Base-by-base conservation (phyloP, 2,113 vertebrate species). In the Acanthochromis polyacanthus region DNA sequence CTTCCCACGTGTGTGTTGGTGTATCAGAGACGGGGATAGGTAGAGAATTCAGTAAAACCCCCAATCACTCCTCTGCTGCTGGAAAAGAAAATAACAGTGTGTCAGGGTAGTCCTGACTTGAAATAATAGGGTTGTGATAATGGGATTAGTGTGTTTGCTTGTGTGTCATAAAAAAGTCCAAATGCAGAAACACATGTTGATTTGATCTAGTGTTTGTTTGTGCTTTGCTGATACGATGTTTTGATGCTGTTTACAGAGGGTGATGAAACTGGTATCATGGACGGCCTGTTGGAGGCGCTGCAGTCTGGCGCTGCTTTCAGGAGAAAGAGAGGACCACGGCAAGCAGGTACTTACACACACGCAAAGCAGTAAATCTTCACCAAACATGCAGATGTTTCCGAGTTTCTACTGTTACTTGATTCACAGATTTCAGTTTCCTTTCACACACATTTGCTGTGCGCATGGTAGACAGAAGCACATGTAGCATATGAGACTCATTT, bases 291-390 rank as follows among this genome's bases (percentile, higher is more conserved):
- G 88, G 96, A 95, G 91, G 96, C 94, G 0, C 87, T 96, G 86
- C 94, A 95, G 82, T 94, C 95, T 0, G 88, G 95, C 0, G 91
- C 96, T 58, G 96, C 96, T 19, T 96, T 97, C 94, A 91, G 76
- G 62, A 67, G 82, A 53, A 97, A 96, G 88, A 93, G 96, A 90
- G 95, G 87, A 83, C 95, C 86, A 0, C 82, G 96, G 10, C 96
- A 95, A 94, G 94, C 95, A 91, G 94, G 95, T 94, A 92, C 64
- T 64, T 14, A 1, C 32, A 52, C 64, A 77, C 15, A 59, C 61
- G 56, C 65, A 61, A 17, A 65, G 46, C 17, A 1, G 10, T 56
- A 77, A 40, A 78, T 78, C 82, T 66, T 82, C 56, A 57, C 4
- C 20, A 53, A 60, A 85, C 50, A 60, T 43, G 30, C 53, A 63